Percentiles rank a stretch among this genome's conserved stretches.
Evolutionary conservation across 2,888 invertebrate species (phyloP).

Genomic region (Drosophila prostipennis): DNA sequence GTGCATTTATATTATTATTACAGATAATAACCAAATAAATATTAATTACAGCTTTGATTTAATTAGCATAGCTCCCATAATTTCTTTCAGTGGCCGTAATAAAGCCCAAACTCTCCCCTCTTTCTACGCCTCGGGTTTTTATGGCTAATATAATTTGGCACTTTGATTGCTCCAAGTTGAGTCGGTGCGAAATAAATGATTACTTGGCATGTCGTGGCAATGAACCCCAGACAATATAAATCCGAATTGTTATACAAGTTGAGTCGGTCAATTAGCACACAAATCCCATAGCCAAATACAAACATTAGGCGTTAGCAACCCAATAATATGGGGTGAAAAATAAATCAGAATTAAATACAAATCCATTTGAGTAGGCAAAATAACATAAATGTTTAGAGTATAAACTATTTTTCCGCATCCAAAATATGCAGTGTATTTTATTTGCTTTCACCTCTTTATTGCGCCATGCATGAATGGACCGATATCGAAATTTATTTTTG

Average conservation of each 20-base stretch:
- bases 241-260: constrained; percentile 5
- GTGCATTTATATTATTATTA: neutral
- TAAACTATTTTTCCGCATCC: constrained; percentile 1
- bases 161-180: constrained; percentile 43
- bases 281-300: constrained; percentile 17
- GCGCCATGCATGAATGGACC: constrained; percentile 43
- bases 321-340: constrained; percentile 1
- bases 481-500: constrained; percentile 60
- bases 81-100: constrained; percentile 10
- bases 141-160: constrained; percentile 64
- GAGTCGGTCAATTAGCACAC: constrained; percentile 54
- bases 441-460: constrained; percentile 11
- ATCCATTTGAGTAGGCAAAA: neutral
- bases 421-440: neutral
- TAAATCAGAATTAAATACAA: neutral
- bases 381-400: neutral
- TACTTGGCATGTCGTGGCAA: constrained; percentile 73
- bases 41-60: neutral
- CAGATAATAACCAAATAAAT: neutral
- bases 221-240: constrained; percentile 52
- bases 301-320: constrained; percentile 20
- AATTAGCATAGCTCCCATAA: neutral
- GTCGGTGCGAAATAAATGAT: constrained; percentile 59
- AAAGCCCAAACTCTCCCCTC: constrained; percentile 18
- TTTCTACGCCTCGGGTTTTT: constrained; percentile 17